These are phyloP conservation scores for Aspiorhynchus laticeps DNA, from an alignment of 2,113 vertebrate genomes.

Conservation along the genomic window DNA sequence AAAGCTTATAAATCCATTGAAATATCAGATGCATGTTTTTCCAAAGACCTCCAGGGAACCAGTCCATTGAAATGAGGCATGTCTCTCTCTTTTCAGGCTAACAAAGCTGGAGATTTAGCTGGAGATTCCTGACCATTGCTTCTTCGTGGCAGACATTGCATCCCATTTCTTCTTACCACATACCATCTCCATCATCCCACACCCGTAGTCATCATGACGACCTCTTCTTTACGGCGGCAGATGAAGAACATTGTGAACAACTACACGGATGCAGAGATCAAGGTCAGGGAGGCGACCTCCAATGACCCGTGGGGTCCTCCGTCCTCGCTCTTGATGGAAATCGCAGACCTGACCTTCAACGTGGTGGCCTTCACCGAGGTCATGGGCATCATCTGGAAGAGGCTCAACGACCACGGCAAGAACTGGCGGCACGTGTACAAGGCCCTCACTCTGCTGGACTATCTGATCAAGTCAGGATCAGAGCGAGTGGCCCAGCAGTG, in stretches of 20 bases:
- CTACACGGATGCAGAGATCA: conserved; percentile 95
- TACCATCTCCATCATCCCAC: background rate
- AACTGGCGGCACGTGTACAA: conserved; percentile 98
- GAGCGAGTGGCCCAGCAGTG: conserved; percentile 92
- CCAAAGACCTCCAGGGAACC: background rate
- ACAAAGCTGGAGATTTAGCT: conserved; percentile 8
- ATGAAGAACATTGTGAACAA: conserved; percentile 98
- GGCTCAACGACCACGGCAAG: conserved; percentile 93
- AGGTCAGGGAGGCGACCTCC: conserved; percentile 96
- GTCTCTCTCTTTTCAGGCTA: conserved; percentile 29
- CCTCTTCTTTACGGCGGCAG: conserved; percentile 91
- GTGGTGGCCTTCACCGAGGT: conserved; percentile 90
- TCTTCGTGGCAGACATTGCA: background rate
- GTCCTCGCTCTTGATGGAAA: conserved; percentile 91
- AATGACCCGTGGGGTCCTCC: conserved; percentile 96
- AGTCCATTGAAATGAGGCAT: background rate
- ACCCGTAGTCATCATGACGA: conserved; percentile 83
- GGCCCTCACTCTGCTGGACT: conserved; percentile 91
- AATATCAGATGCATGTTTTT: background rate
- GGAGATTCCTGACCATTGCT: conserved; percentile 8
- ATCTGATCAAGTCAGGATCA: conserved; percentile 92
- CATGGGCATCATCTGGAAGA: conserved; percentile 97
- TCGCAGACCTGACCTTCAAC: conserved; percentile 92
- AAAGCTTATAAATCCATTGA: background rate
- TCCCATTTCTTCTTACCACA: background rate